A percentile compares a stretch with the other conserved stretches of the same genome.
These are phyloP conservation scores for Atta texana DNA, from an alignment of 1,140 invertebrate species.

Conservation along the genomic window DNA sequence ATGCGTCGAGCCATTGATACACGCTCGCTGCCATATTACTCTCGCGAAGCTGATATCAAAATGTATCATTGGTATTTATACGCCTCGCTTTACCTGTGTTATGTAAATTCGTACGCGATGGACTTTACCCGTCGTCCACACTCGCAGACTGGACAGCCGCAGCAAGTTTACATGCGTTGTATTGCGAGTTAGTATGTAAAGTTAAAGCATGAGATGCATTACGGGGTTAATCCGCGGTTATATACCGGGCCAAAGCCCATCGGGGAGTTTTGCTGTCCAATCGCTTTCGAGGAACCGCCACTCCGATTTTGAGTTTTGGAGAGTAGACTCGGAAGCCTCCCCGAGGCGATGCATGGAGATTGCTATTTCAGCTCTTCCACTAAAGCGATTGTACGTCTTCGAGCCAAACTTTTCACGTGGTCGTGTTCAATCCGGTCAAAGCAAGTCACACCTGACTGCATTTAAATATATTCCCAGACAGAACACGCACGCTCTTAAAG, in stretches of 20 bases:
- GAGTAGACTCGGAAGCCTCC: conserved; percentile 18
- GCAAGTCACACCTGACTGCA: not conserved
- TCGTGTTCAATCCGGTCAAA: conserved; percentile 35
- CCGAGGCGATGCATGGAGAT: conserved; percentile 51
- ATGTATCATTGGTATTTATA: conserved; percentile 13
- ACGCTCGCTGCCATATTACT: conserved; percentile 24
- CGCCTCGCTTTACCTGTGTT: conserved; percentile 25
- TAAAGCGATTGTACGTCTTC: conserved; percentile 49
- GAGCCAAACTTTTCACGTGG: conserved; percentile 37
- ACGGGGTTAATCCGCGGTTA: conserved; percentile 61
- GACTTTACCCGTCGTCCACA: conserved; percentile 31
- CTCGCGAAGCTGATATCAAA: conserved; percentile 14
- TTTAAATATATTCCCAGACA: not conserved
- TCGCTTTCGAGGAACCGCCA: conserved; percentile 55
- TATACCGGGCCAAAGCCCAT: conserved; percentile 37
- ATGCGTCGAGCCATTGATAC: conserved; percentile 40
- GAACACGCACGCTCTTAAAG: conserved; percentile 14
- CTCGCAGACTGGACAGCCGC: conserved; percentile 18
- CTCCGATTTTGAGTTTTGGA: conserved; percentile 53
- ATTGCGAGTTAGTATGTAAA: conserved; percentile 60
- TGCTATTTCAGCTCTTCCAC: conserved; percentile 49
- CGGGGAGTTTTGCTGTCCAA: conserved; percentile 54
- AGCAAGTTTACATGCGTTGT: conserved; percentile 55
- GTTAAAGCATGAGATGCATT: conserved; percentile 58
- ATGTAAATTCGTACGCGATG: conserved; percentile 45